phyloP scores from a whole-genome alignment of 2,113 vertebrate genomes.

The Phalacrocorax pelagicus region DNA sequence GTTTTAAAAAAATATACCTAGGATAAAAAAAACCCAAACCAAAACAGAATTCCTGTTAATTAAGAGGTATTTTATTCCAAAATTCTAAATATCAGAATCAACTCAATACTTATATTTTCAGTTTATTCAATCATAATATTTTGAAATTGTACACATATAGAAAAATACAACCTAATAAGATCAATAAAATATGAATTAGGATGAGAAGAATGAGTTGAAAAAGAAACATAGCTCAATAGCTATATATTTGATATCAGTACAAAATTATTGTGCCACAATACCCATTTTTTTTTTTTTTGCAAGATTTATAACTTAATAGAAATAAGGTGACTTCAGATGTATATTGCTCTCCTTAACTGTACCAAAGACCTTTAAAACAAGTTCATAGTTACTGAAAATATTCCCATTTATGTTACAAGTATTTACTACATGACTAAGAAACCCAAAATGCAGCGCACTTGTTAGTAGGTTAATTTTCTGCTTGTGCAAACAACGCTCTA shows the following conservation, averaged over 20 bases:
- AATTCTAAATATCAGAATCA: constrained; percentile 46
- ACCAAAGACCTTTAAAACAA: background rate
- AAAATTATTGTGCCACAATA: constrained; percentile 11
- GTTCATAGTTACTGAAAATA: constrained; percentile 6
- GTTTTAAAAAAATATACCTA: background rate
- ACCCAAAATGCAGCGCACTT: background rate
- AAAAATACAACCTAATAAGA: constrained; percentile 37
- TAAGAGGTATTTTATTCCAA: constrained; percentile 64
- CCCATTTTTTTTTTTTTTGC: background rate
- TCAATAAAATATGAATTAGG: background rate
- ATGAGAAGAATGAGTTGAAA: background rate
- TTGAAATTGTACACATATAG: background rate
- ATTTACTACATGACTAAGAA: background rate
- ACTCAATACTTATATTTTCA: background rate
- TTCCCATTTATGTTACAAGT: background rate
- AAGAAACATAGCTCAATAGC: constrained; percentile 33
- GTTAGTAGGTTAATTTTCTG: constrained; percentile 5
- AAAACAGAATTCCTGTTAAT: background rate
- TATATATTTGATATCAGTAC: constrained; percentile 6
- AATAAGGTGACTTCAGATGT: constrained; percentile 35
- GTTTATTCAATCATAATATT: constrained; percentile 16
- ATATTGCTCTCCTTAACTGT: constrained; percentile 19
- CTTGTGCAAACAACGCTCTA: constrained; percentile 2
- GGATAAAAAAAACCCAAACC: too few species aligned
- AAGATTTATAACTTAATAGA: constrained; percentile 45